Conservation (phyloP, 2,113 vertebrate species). For the Tragulus kanchil region DNA sequence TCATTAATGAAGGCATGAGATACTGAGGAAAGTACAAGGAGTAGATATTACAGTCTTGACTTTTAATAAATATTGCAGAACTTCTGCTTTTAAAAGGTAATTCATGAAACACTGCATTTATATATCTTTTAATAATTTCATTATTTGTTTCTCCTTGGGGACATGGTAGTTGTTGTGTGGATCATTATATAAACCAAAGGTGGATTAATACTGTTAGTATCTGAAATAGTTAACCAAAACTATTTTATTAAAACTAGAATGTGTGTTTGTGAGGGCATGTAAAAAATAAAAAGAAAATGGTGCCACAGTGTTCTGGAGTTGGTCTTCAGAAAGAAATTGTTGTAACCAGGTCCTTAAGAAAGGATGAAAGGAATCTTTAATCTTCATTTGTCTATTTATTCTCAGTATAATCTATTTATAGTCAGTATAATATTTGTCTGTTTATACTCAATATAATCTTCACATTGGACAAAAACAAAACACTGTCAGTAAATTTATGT, state of each 20-base stretch:
- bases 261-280: background rate
- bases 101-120: background rate
- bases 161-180: background rate
- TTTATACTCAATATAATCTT: background rate
- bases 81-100: background rate
- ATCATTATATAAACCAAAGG: background rate
- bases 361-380: background rate
- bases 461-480: background rate
- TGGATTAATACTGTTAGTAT: background rate
- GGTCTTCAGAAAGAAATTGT: background rate
- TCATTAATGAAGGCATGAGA: background rate
- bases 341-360: background rate
- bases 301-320: background rate
- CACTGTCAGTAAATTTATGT: background rate
- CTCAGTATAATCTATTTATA: background rate
- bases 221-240: background rate
- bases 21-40: background rate
- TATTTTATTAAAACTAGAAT: background rate
- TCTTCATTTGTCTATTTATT: slow-evolving; percentile 46
- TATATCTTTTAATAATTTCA: background rate
- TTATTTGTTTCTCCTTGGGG: background rate
- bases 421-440: background rate
- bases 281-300: background rate
- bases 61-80: slow-evolving; percentile 23
- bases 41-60: background rate